Percentiles rank a stretch among this genome's conserved stretches.
Evolutionary conservation across 2,113 vertebrate genomes (phyloP).

Genomic region (Sinocyclocheilus maitianheensis): DNA sequence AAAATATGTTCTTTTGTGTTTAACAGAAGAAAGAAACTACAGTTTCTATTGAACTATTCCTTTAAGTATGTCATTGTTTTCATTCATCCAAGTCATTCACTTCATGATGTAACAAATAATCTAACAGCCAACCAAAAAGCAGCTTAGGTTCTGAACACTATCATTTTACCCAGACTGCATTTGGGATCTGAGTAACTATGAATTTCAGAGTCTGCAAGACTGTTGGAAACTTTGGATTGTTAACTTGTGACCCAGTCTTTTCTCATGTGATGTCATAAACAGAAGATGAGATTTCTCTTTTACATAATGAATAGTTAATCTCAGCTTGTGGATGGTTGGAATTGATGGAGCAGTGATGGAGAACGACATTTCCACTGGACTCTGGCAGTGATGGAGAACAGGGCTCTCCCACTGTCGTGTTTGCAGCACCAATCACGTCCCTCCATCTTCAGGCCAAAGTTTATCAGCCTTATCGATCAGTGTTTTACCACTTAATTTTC

Average conservation of each 20-base stretch:
- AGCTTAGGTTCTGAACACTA: background rate
- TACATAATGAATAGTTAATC: constrained; percentile 70
- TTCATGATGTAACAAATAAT: background rate
- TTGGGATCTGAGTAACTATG: background rate
- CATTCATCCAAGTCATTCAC: background rate
- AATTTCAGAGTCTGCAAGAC: background rate
- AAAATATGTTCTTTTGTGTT: too few species aligned
- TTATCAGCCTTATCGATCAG: constrained; percentile 73
- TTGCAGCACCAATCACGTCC: constrained; percentile 60
- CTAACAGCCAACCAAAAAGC: background rate
- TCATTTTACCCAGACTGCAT: background rate
- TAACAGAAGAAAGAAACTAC: too few species aligned
- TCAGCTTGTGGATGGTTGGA: constrained; percentile 66
- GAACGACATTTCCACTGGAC: constrained; percentile 55
- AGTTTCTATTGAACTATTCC: too few species aligned
- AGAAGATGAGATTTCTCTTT: constrained; percentile 47
- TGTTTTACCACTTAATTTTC: constrained; percentile 77
- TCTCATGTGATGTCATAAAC: constrained; percentile 17
- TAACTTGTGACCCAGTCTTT: constrained; percentile 22
- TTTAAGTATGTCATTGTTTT: background rate
- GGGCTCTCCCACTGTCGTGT: constrained; percentile 58
- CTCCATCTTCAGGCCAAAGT: constrained; percentile 63
- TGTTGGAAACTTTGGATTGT: constrained; percentile 23
- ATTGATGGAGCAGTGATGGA: constrained; percentile 57
- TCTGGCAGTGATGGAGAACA: constrained; percentile 72